Evolutionary conservation across 2,888 invertebrate genomes (phyloP).

Genomic region (Pheosia gnoma): DNA sequence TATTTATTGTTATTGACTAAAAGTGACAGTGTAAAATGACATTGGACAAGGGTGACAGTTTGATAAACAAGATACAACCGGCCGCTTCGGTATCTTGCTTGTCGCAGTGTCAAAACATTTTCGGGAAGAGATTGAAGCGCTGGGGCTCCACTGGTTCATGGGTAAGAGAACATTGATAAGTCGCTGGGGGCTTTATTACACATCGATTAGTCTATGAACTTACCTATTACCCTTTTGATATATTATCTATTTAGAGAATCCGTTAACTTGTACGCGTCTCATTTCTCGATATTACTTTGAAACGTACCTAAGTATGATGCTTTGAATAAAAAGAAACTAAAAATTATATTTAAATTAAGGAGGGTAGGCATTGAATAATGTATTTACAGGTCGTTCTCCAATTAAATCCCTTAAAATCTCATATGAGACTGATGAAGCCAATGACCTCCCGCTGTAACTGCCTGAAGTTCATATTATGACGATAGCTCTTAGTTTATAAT

Average conservation of each 20-base stretch:
- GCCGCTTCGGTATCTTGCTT: constrained; percentile 80
- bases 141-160: constrained; percentile 91
- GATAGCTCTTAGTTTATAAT: not conserved
- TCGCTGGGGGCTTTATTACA: no score
- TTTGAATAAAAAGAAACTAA: no score
- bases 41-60: constrained; percentile 77
- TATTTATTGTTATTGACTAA: constrained; percentile 12
- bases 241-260: no score
- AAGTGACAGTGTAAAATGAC: constrained; percentile 70
- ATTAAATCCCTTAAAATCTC: not conserved
- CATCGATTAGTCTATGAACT: no score
- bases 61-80: constrained; percentile 77
- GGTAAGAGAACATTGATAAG: constrained; percentile 74
- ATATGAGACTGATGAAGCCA: not conserved
- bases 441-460: not conserved
- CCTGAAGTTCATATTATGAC: constrained; percentile 5
- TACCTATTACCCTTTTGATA: no score
- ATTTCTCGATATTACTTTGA: no score
- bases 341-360: no score
- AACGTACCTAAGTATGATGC: no score
- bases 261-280: no score
- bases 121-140: constrained; percentile 86
- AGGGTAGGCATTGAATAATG: no score
- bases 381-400: not conserved
- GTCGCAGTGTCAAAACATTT: constrained; percentile 86